Evolutionary conservation across 2,797 vertebrate genomes (phyloP), one percentile per base, ranked within the genome.

Genomic region (Hozukius guyotensis): DNA sequence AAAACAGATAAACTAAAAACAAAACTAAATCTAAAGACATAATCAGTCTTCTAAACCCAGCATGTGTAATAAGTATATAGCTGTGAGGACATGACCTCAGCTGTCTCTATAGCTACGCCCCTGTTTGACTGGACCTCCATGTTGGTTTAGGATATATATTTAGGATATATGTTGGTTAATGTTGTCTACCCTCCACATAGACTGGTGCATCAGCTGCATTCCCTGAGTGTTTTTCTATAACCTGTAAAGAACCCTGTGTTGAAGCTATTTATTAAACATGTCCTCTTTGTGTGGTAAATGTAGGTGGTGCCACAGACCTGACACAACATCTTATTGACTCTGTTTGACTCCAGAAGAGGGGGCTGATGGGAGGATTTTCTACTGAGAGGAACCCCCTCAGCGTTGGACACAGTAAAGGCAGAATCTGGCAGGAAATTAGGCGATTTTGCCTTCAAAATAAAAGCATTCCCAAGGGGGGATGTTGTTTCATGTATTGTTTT

Each of bases 351-450:
- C 95, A 95, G 94, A 92, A 96, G 95, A 95, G 93, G 95, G 95
- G 93, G 94, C 93, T 95, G 92, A 81, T 93, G 95, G 93, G 90
- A 93, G 92, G 72, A 71, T 68, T 89, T 93, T 92, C 81, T 89
- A 70, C 76, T 78, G 78, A 89, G 91, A 96, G 96, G 95, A 97
- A 95, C 95, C 96, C 96, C 95, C 96, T 96, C 94, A 64, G 83
- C 80, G 85, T 84, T 86, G 57, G 87, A 85, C 73, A 80, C 71
- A 76, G 75, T 25, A 49, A 71, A 84, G 56, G 27, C 62, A 38
- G 63, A 86, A 11, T 83, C 10, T 53, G 67, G 56, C 82, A 92
- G 91, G 92, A 93, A 90, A 91, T 82, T 69, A 6, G 16, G 8
- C 14, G 5, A 31, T 70, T 73, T 59, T 25, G 9, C 77, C 72